Base-by-base conservation (phyloP, 2,797 vertebrate genomes). In the Pangasius mekongensis region DNA sequence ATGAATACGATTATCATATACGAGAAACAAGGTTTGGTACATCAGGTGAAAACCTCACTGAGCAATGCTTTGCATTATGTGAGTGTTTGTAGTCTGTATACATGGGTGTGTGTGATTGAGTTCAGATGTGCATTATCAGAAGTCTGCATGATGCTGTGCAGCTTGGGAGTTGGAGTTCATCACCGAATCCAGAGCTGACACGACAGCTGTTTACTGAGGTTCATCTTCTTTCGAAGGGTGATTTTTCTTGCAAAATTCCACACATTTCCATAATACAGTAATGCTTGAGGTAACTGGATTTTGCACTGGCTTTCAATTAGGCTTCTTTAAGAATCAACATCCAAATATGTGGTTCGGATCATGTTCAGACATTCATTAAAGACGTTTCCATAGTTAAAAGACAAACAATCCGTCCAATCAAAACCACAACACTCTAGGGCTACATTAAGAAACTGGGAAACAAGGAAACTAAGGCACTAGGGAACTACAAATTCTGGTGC, bases 371-470 rank as follows among this genome's bases (percentile, higher is more conserved):
- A 71, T 71, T 71, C 6, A 10, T 54, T 84, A 56, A 39, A 84
- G 66, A 27, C 22, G 8, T 85, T n/a, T 73, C 52, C 33, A 39
- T 71, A 73, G 84, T 58, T 73, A 85, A 58, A 71, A 9, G 67
- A 73, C 52, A 85, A 73, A 73, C 67, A 85, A 73, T 22, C 30
- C 1, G 13, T 33, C 30, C 22, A 58, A 58, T 85, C 67, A 73
- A 18, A 85, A 58, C 67, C 84, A 58, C 52, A 73, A 73, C 67
- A 39, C 83, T 85, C 83, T 73, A 39, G 83, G 67, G 83, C 27
- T 73, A 43, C 27, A 30, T 67, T 67, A 67, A 30, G 7, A 84
- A 58, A 27, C 66, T 39, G 49, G 62, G 67, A 54, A 85, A 85
- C 49, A 39, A n/a, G 30, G 6, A 56, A 33, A 56, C 83, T 71